Evolutionary conservation across 2,888 invertebrate genomes (phyloP), one percentile per base, ranked within the genome.

Genomic region (Nemotelus nigrinus): DNA sequence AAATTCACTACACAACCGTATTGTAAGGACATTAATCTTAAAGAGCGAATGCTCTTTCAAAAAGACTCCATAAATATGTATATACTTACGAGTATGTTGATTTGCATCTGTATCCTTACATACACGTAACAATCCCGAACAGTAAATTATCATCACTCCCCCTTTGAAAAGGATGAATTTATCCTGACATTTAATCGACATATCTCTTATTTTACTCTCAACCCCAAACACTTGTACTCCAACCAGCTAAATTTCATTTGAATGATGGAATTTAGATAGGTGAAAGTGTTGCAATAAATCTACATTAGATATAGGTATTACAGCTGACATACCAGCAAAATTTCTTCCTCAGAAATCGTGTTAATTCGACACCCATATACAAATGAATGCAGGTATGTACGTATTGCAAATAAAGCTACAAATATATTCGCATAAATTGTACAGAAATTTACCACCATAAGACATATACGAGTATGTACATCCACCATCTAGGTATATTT

Each of bases 211-310:
- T 58, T 25, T 25, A 50, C 50, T n/a, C 25, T 25, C 25, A 25
- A 25, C 25, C 25, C 25, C 25, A 25, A 25, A 25, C 25, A 25
- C 25, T 25, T 25, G 25, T 25, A 25, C 25, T 25, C 58, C 58
- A 4, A 25, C 5, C 58, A 5, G n/a, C n/a, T 10, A 58, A 58
- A 58, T n/a, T 4, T 58, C 25, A 25, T 25, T 58, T 58, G 58
- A 58, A 7, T 7, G 58, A 58, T 58, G 58, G 58, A 58, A 58
- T 8, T 58, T 58, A 8, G 58, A 58, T 58, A 58, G 58, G 58
- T 58, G 58, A 58, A 58, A 58, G 25, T 58, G 58, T 58, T 58
- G 58, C 25, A 58, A 58, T 58, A 58, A 58, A 58, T 58, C 58
- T 58, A 58, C 58, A 25, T 58, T n/a, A 25, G 25, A 25, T 25